phyloP scores from a whole-genome alignment of 1,140 invertebrate species.

The Lasioglossum albipes region DNA sequence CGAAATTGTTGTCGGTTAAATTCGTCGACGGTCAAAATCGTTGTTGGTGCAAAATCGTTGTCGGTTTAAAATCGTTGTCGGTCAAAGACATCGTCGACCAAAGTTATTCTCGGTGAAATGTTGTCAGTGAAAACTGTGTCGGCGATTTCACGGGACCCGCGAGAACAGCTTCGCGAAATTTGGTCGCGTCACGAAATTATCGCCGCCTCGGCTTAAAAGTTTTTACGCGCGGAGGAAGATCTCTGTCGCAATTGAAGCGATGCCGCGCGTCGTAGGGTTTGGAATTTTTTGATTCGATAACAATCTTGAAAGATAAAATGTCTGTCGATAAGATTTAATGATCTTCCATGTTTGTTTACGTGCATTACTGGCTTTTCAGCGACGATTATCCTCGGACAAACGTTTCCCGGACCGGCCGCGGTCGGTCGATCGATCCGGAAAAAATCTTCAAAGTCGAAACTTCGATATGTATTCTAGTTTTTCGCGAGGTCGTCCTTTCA shows the following conservation, averaged over 20 bases:
- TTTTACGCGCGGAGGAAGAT: background rate
- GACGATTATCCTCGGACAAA: conserved; percentile 46
- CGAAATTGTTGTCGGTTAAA: no score
- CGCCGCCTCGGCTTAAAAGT: background rate
- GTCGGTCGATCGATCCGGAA: no score
- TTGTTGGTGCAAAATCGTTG: no score
- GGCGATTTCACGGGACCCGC: no score
- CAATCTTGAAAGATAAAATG: conserved; percentile 56
- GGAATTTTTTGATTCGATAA: conserved; percentile 59
- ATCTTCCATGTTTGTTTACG: conserved; percentile 58
- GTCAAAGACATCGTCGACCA: no score
- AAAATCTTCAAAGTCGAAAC: no score
- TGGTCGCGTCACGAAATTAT: conserved; percentile 28
- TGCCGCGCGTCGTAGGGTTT: conserved; percentile 24
- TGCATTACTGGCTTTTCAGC: conserved; percentile 47
- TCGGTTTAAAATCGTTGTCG: no score
- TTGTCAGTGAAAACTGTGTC: no score
- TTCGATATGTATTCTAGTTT: no score
- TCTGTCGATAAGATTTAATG: conserved; percentile 62
- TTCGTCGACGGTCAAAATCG: no score
- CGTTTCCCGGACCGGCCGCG: conserved; percentile 3
- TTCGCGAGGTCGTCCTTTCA: no score
- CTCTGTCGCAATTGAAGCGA: conserved; percentile 38
- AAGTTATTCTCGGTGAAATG: no score
- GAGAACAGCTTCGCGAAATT: background rate